phyloP scores from a whole-genome alignment of 2,113 vertebrate genomes.

The Limnothrissa miodon region DNA sequence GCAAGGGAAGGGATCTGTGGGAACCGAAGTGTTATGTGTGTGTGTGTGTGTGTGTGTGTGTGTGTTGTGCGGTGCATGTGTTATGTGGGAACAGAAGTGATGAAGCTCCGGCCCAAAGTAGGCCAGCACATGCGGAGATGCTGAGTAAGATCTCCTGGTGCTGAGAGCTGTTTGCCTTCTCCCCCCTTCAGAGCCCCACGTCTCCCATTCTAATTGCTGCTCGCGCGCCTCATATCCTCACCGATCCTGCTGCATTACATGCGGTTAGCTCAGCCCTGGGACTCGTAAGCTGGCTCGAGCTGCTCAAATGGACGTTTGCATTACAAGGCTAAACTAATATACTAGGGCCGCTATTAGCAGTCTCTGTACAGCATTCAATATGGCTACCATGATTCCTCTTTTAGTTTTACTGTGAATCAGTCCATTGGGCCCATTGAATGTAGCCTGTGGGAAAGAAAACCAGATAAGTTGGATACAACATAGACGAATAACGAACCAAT shows the following conservation, averaged over 20 bases:
- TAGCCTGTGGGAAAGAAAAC: no score
- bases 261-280: not conserved
- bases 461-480: no score
- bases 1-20: no score
- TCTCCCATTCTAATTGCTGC: not conserved
- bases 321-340: not conserved
- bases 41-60: no score
- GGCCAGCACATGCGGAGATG: constrained; percentile 4
- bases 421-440: no score
- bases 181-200: not conserved
- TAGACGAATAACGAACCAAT: no score
- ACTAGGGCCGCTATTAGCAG: not conserved
- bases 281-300: not conserved
- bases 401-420: no score
- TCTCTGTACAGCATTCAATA: not conserved
- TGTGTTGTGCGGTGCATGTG: not conserved
- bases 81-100: not conserved
- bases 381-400: not conserved
- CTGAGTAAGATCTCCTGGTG: constrained; percentile 15
- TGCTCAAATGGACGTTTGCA: not conserved
- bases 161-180: not conserved
- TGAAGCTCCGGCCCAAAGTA: not conserved
- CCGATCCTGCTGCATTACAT: not conserved
- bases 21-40: no score
- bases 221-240: not conserved